Base-by-base conservation (phyloP, 2,888 invertebrate genomes). In the Calephelis perditalis region DNA sequence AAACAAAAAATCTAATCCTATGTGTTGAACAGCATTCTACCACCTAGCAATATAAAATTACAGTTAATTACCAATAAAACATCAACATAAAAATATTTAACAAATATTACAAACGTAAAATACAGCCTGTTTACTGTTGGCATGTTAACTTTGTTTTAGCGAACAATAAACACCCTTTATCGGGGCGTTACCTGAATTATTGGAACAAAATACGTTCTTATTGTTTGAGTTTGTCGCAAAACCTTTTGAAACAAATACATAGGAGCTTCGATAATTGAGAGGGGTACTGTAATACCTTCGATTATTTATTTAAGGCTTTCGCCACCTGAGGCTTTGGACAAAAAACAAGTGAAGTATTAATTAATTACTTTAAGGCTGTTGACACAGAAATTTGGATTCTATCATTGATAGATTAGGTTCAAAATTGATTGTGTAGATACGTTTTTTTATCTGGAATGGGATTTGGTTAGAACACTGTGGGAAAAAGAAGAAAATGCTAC, bases 241-340 rank as follows among this genome's bases (percentile, higher is more conserved):
- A 65, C 59, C 63, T 63, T 67, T 70, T 70, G 70, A 62, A 66
- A 66, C 68, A 71, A 71, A 71, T 65, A 68, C 66, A 59, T 54
- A 62, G 65, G 64, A 59, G 65, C 69, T 71, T 72, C 78, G 79
- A 82, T 83, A 84, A 86, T 84, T 80, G 80, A 79, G 80, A 80
- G 78, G 78, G 74, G 78, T 76, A 73, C 74, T 68, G 74, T 82
- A 84, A 84, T 84, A 82, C 81, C 79, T 78, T 78, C 84, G 83
- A 85, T 86, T 85, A 84, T 86, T 85, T 85, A 82, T 84, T 82
- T 84, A 84, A 84, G 81, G 76, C 77, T 83, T 79, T 81, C 74
- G 77, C 79, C 85, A 86, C 86, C 86, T 86, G 86, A 83, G 81
- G 76, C 78, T 77, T 80, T 73, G 70, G 73, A 72, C 72, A 74